These are phyloP conservation scores for Papilio machaon DNA, from an alignment of 1,140 invertebrate species.

Conservation along the genomic window DNA sequence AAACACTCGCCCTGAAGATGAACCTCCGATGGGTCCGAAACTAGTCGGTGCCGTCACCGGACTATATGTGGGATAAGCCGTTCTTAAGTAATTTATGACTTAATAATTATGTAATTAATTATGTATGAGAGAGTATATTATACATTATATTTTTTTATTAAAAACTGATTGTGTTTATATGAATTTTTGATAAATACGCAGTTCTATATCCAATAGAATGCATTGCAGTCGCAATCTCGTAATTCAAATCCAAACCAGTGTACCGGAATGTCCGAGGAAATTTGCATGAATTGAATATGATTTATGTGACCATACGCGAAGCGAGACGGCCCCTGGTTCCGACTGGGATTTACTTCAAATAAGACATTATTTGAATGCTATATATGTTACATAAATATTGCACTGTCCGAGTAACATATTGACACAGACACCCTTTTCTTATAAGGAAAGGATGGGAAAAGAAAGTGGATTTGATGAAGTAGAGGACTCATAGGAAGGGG, in stretches of 20 bases:
- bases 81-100: too few relatives aligned
- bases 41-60: too few relatives aligned
- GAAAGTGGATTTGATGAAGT: too few relatives aligned
- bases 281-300: constrained; percentile 39
- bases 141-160: neutral
- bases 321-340: constrained; percentile 22
- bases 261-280: constrained; percentile 32
- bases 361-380: constrained; percentile 24
- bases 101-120: too few relatives aligned
- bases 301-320: constrained; percentile 36
- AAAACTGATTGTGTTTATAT: neutral
- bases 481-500: too few relatives aligned
- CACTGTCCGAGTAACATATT: neutral
- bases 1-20: too few relatives aligned
- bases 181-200: neutral
- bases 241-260: constrained; percentile 30
- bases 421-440: neutral
- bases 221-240: constrained; percentile 22
- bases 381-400: neutral
- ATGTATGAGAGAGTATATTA: too few relatives aligned
- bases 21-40: too few relatives aligned
- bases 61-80: too few relatives aligned
- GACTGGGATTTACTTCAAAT: constrained; percentile 35
- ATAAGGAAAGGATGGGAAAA: too few relatives aligned
- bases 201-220: neutral